Evolutionary conservation across 2,888 invertebrate species (phyloP).

Genomic region (Seira musarum): DNA sequence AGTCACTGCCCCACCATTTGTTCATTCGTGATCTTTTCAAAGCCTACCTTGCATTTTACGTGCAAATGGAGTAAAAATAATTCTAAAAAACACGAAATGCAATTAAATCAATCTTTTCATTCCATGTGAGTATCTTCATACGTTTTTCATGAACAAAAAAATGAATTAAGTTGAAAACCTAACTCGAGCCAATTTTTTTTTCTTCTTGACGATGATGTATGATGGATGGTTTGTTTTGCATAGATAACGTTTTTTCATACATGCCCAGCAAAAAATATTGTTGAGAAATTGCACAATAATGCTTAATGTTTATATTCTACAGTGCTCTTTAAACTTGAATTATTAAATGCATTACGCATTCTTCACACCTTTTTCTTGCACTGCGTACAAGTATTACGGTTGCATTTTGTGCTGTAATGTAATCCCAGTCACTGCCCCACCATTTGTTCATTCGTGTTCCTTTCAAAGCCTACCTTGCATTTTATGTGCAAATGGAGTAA

Average conservation of each 20-base stretch:
- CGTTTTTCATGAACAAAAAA: not conserved
- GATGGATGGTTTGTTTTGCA: no score
- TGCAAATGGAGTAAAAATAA: not conserved
- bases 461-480: not conserved
- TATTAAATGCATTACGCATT: not conserved
- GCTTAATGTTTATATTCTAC: not conserved
- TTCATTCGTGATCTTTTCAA: no score
- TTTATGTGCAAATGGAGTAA: not conserved
- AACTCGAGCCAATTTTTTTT: slow-evolving; percentile 11
- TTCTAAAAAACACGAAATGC: slow-evolving; percentile 30
- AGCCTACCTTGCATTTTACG: not conserved
- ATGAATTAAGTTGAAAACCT: not conserved
- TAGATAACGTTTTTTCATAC: not conserved
- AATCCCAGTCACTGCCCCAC: not conserved
- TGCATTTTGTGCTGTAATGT: not conserved
- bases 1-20: not conserved
- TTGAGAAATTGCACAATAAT: not conserved
- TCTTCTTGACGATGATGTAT: not conserved
- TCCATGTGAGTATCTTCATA: not conserved
- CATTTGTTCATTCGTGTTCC: no score
- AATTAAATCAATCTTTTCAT: slow-evolving; percentile 17
- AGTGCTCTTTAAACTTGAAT: not conserved
- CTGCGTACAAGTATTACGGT: no score
- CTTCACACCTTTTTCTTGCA: no score
- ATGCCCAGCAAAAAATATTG: slow-evolving; percentile 7